Base-by-base conservation (phyloP, 1,140 invertebrate genomes). In the Drosophila carrolli region DNA sequence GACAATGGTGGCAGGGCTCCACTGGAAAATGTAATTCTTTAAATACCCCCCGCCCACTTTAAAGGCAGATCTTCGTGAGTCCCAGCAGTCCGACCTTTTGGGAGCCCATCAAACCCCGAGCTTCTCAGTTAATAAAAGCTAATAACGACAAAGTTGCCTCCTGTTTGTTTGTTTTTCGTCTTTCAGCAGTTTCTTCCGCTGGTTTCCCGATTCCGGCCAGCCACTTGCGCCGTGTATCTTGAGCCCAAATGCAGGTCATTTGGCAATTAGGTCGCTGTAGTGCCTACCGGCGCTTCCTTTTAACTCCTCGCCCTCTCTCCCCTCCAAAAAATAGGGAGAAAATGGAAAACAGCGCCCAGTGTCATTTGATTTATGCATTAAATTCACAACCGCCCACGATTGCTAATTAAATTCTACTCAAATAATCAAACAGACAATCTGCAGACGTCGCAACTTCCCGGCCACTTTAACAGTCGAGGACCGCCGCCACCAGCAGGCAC, bases 231-330 rank as follows among this genome's bases (percentile, higher is more conserved):
- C 50, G 10, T 72, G 81, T 85, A 73, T 60, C 77, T 77, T 78
- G 71, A 53, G 48, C 80, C 63, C 73, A 51, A 74, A 77, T 81
- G 67, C 77, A 74, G 81, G 67, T 84, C 81, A 85, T 63, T 81
- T 84, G 59, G 77, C 81, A 84, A 85, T 85, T 85, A 66, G 81
- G 81, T 77, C 81, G 61, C 1, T 40, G 68, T 23, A 35, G 11
- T 46, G 68, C 47, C 70, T 35, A 32, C 35, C 55, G 55, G 68
- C 70, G 14, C 40, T 56, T 63, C 58, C 51, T 63, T 56, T 74
- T 38, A 37, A 27, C 19, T 68, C 32, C n/a, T 3, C 11, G 10
- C n/a, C 2, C 1, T 9, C n/a, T 23, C 11, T 2, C 11, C n/a
- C n/a, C 2, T 2, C 13, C 11, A 19, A 32, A 35, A 76, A 47